Evolutionary conservation across 2,888 invertebrate species (phyloP), one percentile per base, ranked within the genome.

Genomic region (Hirtodrosophila trivittata): DNA sequence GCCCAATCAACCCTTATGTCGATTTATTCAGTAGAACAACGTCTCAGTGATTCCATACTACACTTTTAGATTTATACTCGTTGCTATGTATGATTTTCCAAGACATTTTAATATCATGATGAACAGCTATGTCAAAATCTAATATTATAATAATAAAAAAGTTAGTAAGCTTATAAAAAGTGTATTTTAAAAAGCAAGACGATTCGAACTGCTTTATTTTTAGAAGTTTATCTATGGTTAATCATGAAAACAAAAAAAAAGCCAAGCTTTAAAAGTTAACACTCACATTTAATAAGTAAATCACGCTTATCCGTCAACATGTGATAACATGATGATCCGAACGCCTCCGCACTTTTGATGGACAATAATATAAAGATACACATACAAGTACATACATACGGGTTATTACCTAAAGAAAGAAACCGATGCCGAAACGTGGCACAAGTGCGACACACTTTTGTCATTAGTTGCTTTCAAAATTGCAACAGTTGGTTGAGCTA

Each of bases 271-370:
- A 41, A 6, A 28, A 32, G 8, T 57, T 35, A 49, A 46, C 59
- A 47, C 77, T 41, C 18, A 21, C 18, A 56, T 57, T 49, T 64
- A 63, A 70, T 70, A 39, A 26, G 43, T 21, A 38, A 56, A 66
- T 69, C 75, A 77, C 77, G 76, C 38, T 42, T 14, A 9, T 39
- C 13, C 8, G 35, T 13, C 43, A 47, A 45, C 60, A 68, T 66
- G 73, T 66, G 73, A 60, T 62, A 42, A 18, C 18, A 38, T 43
- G 33, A 54, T 47, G 35, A 49, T 39, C 5, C 18, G 3, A 45
- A 9, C 43, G 30, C 74, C 70, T 66, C 35, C 68, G 14, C 42
- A 41, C 6, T 28, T 26, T 8, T 35, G n/a, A n/a, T n/a, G n/a
- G n/a, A n/a, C 10, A 18, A n/a, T 26, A 30, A 38, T 57, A 39